phyloP scores from a whole-genome alignment of 2,113 vertebrate genomes.

The Gallinago media region DNA sequence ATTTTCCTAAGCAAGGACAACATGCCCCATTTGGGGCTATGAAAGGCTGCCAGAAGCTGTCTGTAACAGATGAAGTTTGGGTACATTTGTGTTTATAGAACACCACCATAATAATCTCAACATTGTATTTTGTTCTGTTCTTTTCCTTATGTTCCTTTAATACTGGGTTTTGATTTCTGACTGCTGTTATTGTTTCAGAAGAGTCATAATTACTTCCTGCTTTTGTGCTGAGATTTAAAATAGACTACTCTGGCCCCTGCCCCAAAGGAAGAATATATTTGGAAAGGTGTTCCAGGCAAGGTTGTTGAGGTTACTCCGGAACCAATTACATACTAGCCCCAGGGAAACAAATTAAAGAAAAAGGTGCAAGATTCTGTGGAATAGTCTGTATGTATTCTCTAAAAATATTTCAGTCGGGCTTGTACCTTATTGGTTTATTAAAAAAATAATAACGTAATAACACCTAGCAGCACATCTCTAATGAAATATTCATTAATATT shows the following conservation, averaged over 20 bases:
- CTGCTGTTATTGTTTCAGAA: neutral
- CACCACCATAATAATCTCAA: neutral
- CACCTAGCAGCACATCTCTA: neutral
- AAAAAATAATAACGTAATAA: neutral
- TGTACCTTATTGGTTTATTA: neutral
- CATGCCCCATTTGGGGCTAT: neutral
- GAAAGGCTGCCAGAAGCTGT: neutral
- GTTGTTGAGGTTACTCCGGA: slow-evolving; percentile 26
- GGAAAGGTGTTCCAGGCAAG: slow-evolving; percentile 8
- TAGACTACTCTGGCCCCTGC: neutral
- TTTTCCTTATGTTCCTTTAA: neutral
- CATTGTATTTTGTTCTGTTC: neutral
- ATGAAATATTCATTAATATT: slow-evolving; percentile 50
- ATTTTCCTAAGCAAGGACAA: neutral
- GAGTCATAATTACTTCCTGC: neutral
- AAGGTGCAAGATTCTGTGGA: slow-evolving; percentile 2
- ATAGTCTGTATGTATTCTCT: neutral
- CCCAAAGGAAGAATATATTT: neutral
- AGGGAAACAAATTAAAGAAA: slow-evolving; percentile 31
- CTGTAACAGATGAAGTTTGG: neutral
- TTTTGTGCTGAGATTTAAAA: neutral
- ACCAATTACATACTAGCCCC: neutral
- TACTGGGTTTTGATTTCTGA: neutral
- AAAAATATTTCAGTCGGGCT: slow-evolving; percentile 2
- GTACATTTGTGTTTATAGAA: neutral